A percentile compares a stretch with the other conserved stretches of the same genome.
Evolutionary conservation across 1,140 invertebrate species (phyloP).

Genomic region (Aphaenogaster ashmeadi): DNA sequence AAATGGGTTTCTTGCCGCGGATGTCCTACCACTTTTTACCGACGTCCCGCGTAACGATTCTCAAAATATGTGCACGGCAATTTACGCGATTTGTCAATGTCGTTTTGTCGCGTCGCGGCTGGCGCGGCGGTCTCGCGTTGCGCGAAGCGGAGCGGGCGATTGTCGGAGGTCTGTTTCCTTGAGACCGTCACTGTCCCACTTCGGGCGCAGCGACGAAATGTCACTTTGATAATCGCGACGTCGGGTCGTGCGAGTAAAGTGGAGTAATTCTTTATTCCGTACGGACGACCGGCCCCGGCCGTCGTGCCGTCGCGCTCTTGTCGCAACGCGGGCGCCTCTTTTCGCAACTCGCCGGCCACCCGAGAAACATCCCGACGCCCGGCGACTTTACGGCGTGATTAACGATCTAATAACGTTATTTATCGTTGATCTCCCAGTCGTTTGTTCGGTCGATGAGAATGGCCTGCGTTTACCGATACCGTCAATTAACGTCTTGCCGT

Average conservation of each 20-base stretch:
- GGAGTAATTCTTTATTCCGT: constrained; percentile 34
- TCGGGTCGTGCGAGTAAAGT: constrained; percentile 7
- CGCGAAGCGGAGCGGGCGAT: constrained; percentile 8
- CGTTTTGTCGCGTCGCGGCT: not conserved
- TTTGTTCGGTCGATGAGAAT: not conserved
- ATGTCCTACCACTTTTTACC: not conserved
- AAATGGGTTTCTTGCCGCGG: not conserved
- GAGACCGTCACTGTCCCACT: constrained; percentile 18
- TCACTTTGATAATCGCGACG: constrained; percentile 3
- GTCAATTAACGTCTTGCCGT: not conserved
- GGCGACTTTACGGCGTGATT: not conserved
- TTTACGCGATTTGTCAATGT: constrained; percentile 21
- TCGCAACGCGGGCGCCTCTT: not conserved
- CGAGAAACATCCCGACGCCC: not conserved
- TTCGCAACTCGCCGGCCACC: not conserved
- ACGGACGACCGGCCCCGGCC: not conserved
- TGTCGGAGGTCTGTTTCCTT: constrained; percentile 1
- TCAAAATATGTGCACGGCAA: constrained; percentile 4
- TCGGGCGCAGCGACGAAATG: not conserved
- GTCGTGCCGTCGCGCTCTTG: not conserved
- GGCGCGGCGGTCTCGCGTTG: not conserved
- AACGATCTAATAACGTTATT: not conserved
- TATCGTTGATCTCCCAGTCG: not conserved
- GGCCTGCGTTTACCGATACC: not conserved
- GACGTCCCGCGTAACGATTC: not conserved